Evolutionary conservation across 2,888 invertebrate species (phyloP).

Genomic region (Cryptus viduatorius): DNA sequence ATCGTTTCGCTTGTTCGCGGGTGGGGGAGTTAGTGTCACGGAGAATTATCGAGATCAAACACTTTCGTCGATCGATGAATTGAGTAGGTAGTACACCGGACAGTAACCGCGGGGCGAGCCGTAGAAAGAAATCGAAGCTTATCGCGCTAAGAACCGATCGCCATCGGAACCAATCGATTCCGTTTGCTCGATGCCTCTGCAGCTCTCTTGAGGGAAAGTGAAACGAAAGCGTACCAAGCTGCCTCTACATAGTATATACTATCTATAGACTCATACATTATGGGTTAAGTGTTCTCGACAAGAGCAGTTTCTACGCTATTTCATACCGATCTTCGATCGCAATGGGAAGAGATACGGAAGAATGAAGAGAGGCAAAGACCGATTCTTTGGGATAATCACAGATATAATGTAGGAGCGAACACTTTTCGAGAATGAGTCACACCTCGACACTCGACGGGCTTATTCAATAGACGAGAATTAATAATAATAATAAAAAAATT

Average conservation of each 20-base stretch:
- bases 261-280: constrained; percentile 7
- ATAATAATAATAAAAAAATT: constrained; percentile 22
- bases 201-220: constrained; percentile 63
- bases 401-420: neutral
- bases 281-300: neutral
- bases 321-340: constrained; percentile 24
- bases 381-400: neutral
- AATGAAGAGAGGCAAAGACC: neutral
- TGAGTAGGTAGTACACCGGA: neutral
- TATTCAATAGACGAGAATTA: neutral
- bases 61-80: constrained; percentile 9
- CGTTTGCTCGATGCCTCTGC: constrained; percentile 31
- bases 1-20: constrained; percentile 32
- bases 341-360: neutral
- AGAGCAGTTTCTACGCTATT: neutral
- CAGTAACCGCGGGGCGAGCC: neutral
- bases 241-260: neutral
- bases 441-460: neutral
- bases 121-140: constrained; percentile 16
- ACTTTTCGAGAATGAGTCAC: constrained; percentile 25
- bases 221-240: constrained; percentile 59
- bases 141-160: constrained; percentile 8
- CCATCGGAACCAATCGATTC: constrained; percentile 8
- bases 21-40: constrained; percentile 34
- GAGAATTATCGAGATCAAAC: constrained; percentile 38